phyloP scores from a whole-genome alignment of 2,113 vertebrate genomes.

The Vimba vimba region DNA sequence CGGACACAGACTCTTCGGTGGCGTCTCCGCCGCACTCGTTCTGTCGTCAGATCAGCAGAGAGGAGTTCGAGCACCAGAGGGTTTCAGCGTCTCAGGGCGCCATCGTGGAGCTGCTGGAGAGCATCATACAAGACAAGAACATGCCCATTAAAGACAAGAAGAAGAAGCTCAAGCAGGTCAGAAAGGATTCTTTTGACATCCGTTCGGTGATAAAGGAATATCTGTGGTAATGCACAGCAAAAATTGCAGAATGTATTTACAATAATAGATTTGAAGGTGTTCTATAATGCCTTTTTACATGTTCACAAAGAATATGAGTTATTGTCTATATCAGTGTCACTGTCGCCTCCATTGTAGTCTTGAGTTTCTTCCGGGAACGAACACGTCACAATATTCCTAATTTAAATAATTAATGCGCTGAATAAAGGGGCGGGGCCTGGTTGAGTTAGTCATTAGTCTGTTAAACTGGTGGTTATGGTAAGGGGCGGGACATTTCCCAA shows the following conservation, averaged over 20 bases:
- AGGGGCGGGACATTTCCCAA: no score
- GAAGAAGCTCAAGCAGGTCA: conserved; percentile 84
- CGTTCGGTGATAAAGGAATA: not conserved
- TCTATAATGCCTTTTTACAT: no score
- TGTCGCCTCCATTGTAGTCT: no score
- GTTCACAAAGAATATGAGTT: no score
- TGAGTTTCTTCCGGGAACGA: no score
- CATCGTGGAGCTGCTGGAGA: conserved; percentile 78
- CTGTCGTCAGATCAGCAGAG: conserved; percentile 76
- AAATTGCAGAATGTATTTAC: not conserved
- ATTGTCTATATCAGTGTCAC: no score
- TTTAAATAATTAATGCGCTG: no score
- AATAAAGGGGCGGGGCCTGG: no score
- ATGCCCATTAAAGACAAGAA: conserved; percentile 85
- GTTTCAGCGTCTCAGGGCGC: conserved; percentile 73
- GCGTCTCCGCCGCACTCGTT: conserved; percentile 70
- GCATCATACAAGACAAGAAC: conserved; percentile 77
- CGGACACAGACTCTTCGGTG: conserved; percentile 74
- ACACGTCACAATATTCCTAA: no score
- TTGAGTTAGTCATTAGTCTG: no score
- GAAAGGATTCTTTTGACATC: not conserved
- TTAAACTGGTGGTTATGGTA: no score
- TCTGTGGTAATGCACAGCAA: not conserved
- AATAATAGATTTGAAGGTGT: no score
- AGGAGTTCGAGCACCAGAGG: conserved; percentile 81